Percentiles rank a stretch among this genome's conserved stretches.
Evolutionary conservation across 1,140 invertebrate species (phyloP).

Genomic region (Coptotermes formosanus): DNA sequence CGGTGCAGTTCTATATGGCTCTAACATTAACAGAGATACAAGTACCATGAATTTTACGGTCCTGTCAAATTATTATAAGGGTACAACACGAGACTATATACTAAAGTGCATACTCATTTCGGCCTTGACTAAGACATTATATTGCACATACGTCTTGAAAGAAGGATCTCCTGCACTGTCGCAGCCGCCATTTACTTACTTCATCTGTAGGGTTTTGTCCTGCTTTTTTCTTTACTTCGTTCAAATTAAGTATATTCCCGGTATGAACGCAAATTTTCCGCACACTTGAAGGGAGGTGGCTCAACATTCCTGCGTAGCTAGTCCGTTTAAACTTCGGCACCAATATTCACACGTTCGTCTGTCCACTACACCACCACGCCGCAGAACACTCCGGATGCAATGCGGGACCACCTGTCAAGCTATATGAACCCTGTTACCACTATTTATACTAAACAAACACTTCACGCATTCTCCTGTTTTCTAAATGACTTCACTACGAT

Average conservation of each 20-base stretch:
- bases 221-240: conserved; percentile 78
- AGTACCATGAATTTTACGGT: background rate
- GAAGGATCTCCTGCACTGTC: background rate
- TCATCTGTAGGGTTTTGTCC: conserved; percentile 80
- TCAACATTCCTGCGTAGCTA: conserved; percentile 26
- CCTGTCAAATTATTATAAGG: background rate
- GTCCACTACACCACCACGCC: background rate
- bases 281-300: conserved; percentile 23
- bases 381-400: background rate
- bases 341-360: background rate
- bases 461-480: background rate
- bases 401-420: background rate
- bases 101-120: conserved; percentile 22
- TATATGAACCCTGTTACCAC: background rate
- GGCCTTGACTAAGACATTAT: background rate
- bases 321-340: background rate
- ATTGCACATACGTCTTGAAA: background rate
- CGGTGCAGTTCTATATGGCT: background rate
- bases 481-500: background rate
- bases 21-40: background rate
- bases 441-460: background rate
- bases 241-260: conserved; percentile 81
- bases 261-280: conserved; percentile 64
- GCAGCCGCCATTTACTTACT: conserved; percentile 49
- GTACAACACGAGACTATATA: background rate